A percentile compares a stretch with the other conserved stretches of the same genome.
Evolutionary conservation across 2,888 invertebrate species (phyloP).

Genomic region (Lithophane ornitopus): DNA sequence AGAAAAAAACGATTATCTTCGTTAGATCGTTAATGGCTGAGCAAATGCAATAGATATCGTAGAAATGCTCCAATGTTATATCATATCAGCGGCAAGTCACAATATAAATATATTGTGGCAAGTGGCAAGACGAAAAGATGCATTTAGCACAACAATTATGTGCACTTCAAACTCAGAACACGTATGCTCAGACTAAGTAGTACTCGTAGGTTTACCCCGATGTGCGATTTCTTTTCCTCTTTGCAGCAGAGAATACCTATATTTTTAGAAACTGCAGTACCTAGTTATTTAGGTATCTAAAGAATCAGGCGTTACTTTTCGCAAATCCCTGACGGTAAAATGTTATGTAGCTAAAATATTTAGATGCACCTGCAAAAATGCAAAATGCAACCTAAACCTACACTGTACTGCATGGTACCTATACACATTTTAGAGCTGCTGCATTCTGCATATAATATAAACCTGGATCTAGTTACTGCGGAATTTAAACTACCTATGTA

Average conservation of each 20-base stretch:
- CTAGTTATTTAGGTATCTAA: neutral
- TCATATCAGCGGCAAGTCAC: neutral
- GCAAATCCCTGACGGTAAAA: neutral
- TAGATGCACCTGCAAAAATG: neutral
- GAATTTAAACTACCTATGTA: no score
- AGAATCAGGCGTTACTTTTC: neutral
- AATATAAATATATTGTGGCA: no score
- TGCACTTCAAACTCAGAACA: conserved; percentile 22
- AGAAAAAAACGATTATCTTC: neutral
- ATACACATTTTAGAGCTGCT: no score
- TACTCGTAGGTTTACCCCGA: neutral
- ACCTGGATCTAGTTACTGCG: no score
- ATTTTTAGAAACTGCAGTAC: neutral
- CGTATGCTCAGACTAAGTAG: neutral
- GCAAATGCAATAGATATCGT: neutral
- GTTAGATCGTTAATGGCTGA: neutral
- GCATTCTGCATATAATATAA: no score
- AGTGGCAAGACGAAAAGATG: neutral
- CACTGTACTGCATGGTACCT: no score
- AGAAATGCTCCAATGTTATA: neutral
- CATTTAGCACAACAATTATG: conserved; percentile 8
- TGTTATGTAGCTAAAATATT: neutral
- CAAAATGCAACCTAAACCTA: no score
- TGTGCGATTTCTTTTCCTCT: conserved; percentile 18
- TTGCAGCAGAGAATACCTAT: neutral